Evolutionary conservation across 2,113 vertebrate genomes (phyloP), one percentile per base, ranked within the genome.

Genomic region (Pungitius pungitius): DNA sequence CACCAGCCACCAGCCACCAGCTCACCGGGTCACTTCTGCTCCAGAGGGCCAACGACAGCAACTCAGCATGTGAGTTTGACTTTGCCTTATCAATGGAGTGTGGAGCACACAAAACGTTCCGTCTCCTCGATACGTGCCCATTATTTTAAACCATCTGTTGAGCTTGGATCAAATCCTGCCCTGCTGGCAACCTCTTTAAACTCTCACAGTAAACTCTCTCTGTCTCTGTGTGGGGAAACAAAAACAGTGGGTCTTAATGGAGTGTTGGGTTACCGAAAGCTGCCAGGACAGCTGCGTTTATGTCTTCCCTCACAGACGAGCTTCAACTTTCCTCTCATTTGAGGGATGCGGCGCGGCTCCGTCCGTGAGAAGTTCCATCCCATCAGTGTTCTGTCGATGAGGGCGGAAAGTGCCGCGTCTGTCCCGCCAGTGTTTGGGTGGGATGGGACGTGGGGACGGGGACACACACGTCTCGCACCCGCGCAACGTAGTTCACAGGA

Each of bases 11-110:
- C 14, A 47, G 83, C 73, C 77, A 37, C 73, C 54, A 71, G 77
- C 84, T 86, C 85, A 85, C 62, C 73, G 39, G 88, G 85, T 88
- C 79, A 85, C 69, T 64, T 66, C 69, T 51, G n/a, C 62, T 47
- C 64, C 45, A 6, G 45, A 58, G 35, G 61, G 70, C 84, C 79
- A 88, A 85, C 57, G 67, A 68, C 51, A 60, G 71, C 40, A 73
- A 73, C 52, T 77, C 79, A 74, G 69, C n/a, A 11, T 52, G 75
- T 63, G 77, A 43, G 80, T 81, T 75, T 10, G 35, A 61, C 12
- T 22, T 2, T 8, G 59, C 17, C 65, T 87, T 87, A 87, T 88
- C 82, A 64, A 73, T 73, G 75, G 59, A 79, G 57, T 68, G 62
- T 67, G 58, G 55, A 55, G 49, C 64, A 45, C 45, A n/a, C 45